Evolutionary conservation across 2,888 invertebrate species (phyloP).

Genomic region (Dichetophora obliterata): DNA sequence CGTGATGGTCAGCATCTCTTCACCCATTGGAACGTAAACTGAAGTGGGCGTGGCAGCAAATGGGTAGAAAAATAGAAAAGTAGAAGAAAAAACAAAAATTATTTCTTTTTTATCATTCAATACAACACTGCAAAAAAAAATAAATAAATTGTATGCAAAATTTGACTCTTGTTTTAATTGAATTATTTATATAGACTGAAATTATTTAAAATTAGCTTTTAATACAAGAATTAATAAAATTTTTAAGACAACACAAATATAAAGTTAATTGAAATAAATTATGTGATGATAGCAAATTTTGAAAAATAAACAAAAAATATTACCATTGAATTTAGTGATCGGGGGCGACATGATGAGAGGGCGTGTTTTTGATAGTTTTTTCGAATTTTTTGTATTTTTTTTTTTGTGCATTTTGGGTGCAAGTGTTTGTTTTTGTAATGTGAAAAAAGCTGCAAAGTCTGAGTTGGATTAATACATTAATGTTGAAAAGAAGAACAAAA

Average conservation of each 20-base stretch:
- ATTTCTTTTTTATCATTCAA: slow-evolving; percentile 21
- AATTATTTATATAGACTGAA: background rate
- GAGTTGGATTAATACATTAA: slow-evolving; percentile 36
- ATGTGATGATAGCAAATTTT: slow-evolving; percentile 42
- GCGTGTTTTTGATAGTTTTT: slow-evolving; percentile 34
- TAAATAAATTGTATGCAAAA: background rate
- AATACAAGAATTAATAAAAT: slow-evolving; percentile 12
- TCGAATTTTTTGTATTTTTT: slow-evolving; percentile 38
- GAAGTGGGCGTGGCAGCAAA: slow-evolving; percentile 35
- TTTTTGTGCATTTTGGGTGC: slow-evolving; percentile 43
- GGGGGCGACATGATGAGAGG: slow-evolving; percentile 29
- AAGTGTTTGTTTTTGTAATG: slow-evolving; percentile 26
- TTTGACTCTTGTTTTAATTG: slow-evolving; percentile 1
- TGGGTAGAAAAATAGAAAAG: slow-evolving; percentile 38
- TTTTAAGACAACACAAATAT: slow-evolving; percentile 43
- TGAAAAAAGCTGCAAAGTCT: slow-evolving; percentile 50
- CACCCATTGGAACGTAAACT: slow-evolving; percentile 31
- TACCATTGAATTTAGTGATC: slow-evolving; percentile 33
- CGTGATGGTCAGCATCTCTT: slow-evolving; percentile 34
- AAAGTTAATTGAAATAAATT: slow-evolving; percentile 38
- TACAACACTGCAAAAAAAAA: background rate
- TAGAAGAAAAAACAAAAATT: slow-evolving; percentile 34
- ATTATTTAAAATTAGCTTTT: slow-evolving; percentile 22
- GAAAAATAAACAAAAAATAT: slow-evolving; percentile 19
- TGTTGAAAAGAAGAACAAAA: slow-evolving; percentile 24